phyloP scores from a whole-genome alignment of 2,888 invertebrate species.

The Rambutsinella grinnellia region DNA sequence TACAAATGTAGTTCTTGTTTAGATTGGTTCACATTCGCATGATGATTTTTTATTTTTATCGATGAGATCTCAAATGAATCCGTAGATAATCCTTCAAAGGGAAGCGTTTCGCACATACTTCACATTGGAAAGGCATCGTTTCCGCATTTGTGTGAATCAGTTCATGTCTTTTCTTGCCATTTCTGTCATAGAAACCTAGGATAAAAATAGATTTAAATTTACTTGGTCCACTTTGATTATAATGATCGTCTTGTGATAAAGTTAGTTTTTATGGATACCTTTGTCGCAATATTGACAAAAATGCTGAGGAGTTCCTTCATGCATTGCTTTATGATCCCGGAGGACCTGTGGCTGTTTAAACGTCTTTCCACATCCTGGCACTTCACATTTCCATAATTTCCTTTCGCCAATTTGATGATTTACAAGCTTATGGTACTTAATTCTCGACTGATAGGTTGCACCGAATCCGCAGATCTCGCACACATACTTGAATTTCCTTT shows the following conservation, averaged over 20 bases:
- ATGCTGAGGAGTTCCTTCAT: not conserved
- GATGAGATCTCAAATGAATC: no score
- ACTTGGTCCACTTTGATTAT: no score
- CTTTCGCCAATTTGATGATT: not conserved
- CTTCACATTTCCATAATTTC: not conserved
- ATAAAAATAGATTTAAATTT: no score
- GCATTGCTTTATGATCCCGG: not conserved
- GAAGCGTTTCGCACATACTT: constrained; percentile 35
- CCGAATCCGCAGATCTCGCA: not conserved
- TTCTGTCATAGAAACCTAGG: no score
- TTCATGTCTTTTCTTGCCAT: no score
- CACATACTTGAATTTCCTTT: not conserved
- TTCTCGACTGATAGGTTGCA: not conserved
- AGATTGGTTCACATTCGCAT: no score
- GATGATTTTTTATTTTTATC: no score
- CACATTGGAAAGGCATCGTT: constrained; percentile 30
- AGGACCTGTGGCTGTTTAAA: not conserved
- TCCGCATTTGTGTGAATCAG: constrained; percentile 29
- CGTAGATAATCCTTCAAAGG: no score
- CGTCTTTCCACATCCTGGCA: not conserved
- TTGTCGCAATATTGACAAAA: constrained; percentile 10
- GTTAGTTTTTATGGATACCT: no score
- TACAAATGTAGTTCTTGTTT: no score
- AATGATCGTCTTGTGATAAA: no score
- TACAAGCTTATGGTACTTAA: not conserved